Evolutionary conservation across 2,797 vertebrate species (phyloP), one percentile per base, ranked within the genome.

Genomic region (Clarias laeviceps): DNA sequence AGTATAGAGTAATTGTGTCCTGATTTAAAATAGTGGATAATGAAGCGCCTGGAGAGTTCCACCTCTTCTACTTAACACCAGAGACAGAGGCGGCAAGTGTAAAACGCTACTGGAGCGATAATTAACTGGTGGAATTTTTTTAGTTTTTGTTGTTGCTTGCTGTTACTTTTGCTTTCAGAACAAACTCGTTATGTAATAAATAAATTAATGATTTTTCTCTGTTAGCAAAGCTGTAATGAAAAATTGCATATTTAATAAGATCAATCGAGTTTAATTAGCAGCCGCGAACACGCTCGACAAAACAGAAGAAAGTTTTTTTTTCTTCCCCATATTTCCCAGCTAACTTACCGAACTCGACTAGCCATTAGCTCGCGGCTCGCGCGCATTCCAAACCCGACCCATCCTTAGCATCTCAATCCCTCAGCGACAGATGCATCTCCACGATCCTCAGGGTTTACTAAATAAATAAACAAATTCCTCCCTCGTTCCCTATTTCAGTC

Each of bases 401-500:
- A 22, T 17, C 24, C 24, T 65, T 29, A 80, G 15, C 62, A 66
- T 66, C 11, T 6, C 27, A 61, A 78, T 29, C 61, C 40, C 78
- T 80, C 34, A 3, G 12, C 45, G 59, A 80, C 77, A 62, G 57
- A 45, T 62, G 24, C 40, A 66, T 17, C 37, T 12, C 62, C 61
- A 32, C 17, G 7, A 79, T 83, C 57, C 85, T n/a, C 65, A 74
- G 61, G 59, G 61, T 77, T 74, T 22, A 12, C 61, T 84, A 62
- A 80, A 83, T 57, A 83, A 87, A 83, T 73, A 84, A 80, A 73
- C 68, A 80, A 68, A 45, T 68, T 69, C 61, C 64, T 59, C n/a
- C 54, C 45, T 65, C 61, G 17, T 66, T 57, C 40, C 73, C 5
- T 27, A 37, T 70, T 84, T 24, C 82, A 91, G 87, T 84, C 88